These are phyloP conservation scores for Sphyrna mokarran DNA, from an alignment of 2,113 vertebrate species.

Conservation along the genomic window DNA sequence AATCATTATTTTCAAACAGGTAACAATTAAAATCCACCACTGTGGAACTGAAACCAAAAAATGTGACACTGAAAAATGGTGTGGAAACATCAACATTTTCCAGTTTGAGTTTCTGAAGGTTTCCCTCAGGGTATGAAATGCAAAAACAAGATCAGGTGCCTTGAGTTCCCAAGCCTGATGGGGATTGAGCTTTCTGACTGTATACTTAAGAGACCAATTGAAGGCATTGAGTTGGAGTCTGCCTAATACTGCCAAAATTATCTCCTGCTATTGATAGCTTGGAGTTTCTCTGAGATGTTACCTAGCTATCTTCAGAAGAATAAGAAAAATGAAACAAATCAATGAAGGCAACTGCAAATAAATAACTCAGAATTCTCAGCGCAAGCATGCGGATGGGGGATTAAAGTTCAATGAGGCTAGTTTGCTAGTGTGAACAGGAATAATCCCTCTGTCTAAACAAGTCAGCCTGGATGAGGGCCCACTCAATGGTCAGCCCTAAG, in stretches of 20 bases:
- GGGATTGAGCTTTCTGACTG: background rate
- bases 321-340: background rate
- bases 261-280: slow-evolving; percentile 11
- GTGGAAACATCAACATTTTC: background rate
- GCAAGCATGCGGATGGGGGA: background rate
- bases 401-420: background rate
- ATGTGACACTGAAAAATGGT: background rate
- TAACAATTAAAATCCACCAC: background rate
- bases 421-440: background rate
- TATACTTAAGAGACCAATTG: background rate
- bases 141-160: slow-evolving; percentile 30
- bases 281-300: background rate
- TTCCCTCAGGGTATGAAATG: background rate
- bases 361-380: background rate
- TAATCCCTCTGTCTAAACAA: background rate
- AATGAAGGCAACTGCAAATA: background rate
- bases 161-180: background rate
- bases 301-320: background rate
- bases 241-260: background rate
- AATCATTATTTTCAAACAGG: background rate
- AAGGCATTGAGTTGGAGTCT: background rate
- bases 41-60: slow-evolving; percentile 7
- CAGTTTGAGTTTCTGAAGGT: background rate
- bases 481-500: background rate
- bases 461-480: background rate